These are phyloP conservation scores for Rhodeus uyekii DNA, from an alignment of 2,797 vertebrate species.

Conservation along the genomic window DNA sequence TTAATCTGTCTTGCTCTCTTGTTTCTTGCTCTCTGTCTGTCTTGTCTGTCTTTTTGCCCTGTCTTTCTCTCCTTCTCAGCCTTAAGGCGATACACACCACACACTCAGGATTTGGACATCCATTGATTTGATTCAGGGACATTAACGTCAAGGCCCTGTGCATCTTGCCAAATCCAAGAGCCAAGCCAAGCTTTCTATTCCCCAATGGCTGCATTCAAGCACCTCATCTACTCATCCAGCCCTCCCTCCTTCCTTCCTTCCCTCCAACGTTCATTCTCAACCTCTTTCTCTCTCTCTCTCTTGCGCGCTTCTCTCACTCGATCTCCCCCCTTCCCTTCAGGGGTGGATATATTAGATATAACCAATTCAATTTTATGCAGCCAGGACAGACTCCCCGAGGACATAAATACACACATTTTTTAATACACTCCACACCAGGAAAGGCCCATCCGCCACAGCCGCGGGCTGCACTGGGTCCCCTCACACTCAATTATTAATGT, in stretches of 20 bases:
- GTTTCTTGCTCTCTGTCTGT: constrained; percentile 43
- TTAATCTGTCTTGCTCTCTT: constrained; percentile 67
- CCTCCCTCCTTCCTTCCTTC: constrained; percentile 16
- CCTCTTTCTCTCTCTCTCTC: constrained; percentile 45
- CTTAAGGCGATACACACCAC: constrained; percentile 75
- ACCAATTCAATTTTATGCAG: constrained; percentile 86
- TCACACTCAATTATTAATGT: constrained; percentile 86
- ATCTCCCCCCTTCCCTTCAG: constrained; percentile 70
- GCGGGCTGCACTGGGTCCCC: constrained; percentile 76
- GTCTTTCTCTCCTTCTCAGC: constrained; percentile 53
- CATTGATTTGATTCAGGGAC: constrained; percentile 82
- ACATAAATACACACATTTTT: constrained; percentile 85
- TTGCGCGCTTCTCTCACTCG: constrained; percentile 52
- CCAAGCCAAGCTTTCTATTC: constrained; percentile 52
- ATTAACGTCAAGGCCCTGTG: constrained; percentile 78
- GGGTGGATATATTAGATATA: constrained; percentile 86
- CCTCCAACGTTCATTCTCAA: constrained; percentile 8
- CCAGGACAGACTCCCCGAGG: constrained; percentile 80
- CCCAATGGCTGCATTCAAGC: constrained; percentile 41
- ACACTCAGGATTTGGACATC: constrained; percentile 74
- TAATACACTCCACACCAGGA: constrained; percentile 83
- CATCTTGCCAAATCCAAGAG: constrained; percentile 62
- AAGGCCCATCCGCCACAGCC: constrained; percentile 73
- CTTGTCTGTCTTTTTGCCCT: constrained; percentile 28
- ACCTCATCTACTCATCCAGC: constrained; percentile 33